Evolutionary conservation across 1,140 invertebrate genomes (phyloP).

Genomic region (Planococcus citri): DNA sequence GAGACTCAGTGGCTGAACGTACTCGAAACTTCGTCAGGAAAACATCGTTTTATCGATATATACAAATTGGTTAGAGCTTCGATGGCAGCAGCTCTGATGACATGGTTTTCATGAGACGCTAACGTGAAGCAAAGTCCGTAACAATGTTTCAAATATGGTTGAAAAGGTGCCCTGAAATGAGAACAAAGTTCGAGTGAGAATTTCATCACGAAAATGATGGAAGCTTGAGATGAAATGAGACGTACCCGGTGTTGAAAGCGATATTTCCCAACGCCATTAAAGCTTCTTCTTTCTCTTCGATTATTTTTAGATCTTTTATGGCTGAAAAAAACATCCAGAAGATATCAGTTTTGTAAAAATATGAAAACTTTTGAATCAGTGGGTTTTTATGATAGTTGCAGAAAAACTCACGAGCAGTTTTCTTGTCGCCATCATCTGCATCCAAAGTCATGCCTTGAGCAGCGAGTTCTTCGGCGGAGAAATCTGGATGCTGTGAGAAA

Average conservation of each 20-base stretch:
- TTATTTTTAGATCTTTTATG: conserved; percentile 1
- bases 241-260: conserved; percentile 5
- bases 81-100: neutral
- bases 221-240: neutral
- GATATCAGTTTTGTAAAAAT: no score
- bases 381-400: no score
- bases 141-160: neutral
- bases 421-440: neutral
- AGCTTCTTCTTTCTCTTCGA: conserved; percentile 18
- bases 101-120: neutral
- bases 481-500: neutral
- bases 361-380: no score
- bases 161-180: neutral
- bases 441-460: neutral
- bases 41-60: conserved; percentile 8
- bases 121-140: neutral
- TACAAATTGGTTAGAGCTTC: conserved; percentile 10
- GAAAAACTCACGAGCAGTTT: neutral
- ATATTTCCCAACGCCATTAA: conserved; percentile 10
- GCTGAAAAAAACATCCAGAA: neutral
- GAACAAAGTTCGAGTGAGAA: no score
- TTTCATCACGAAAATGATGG: no score
- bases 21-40: neutral
- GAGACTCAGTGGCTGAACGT: neutral
- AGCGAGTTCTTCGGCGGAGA: neutral